Conservation (phyloP, 64 coral and sea anemone genomes). For the Platygyra sinensis region DNA sequence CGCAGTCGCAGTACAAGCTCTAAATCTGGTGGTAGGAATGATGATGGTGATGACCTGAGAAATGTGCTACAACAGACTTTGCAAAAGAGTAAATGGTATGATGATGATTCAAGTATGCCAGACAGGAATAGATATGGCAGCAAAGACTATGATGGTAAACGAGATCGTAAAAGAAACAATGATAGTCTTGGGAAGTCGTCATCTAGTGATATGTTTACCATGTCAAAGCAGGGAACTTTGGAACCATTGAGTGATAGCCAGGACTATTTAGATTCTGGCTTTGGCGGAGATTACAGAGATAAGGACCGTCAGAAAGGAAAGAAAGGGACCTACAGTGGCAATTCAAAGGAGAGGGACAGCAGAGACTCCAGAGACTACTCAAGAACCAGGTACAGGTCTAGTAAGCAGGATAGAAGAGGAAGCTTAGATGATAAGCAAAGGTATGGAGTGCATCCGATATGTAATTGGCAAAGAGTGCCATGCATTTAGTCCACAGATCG, state of each 20-base stretch:
- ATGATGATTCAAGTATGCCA: background rate
- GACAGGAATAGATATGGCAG: constrained; percentile 23
- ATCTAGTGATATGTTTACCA: constrained; percentile 5
- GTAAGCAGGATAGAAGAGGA: constrained; percentile 2
- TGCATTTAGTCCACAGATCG: background rate
- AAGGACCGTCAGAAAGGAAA: background rate
- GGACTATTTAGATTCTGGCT: background rate
- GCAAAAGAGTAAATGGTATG: constrained; percentile 48
- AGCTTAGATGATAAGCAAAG: constrained; percentile 6
- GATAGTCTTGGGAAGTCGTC: background rate
- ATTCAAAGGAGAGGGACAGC: background rate
- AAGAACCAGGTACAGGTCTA: background rate
- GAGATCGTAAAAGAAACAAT: background rate
- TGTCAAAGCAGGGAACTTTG: background rate
- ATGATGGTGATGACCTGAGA: constrained; percentile 18
- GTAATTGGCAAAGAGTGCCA: background rate
- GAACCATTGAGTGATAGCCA: background rate
- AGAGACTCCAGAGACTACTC: background rate
- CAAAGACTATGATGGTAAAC: background rate
- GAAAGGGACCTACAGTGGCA: background rate
- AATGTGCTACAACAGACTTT: constrained; percentile 9
- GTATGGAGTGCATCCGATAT: background rate
- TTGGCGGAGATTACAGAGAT: background rate
- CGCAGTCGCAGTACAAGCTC: background rate
- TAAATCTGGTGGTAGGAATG: background rate